Percentiles rank a stretch among this genome's conserved stretches.
These are phyloP conservation scores for Spongilla lacustris DNA, from an alignment of 37 sponge, comb jelly and placozoan genomes.

Conservation along the genomic window DNA sequence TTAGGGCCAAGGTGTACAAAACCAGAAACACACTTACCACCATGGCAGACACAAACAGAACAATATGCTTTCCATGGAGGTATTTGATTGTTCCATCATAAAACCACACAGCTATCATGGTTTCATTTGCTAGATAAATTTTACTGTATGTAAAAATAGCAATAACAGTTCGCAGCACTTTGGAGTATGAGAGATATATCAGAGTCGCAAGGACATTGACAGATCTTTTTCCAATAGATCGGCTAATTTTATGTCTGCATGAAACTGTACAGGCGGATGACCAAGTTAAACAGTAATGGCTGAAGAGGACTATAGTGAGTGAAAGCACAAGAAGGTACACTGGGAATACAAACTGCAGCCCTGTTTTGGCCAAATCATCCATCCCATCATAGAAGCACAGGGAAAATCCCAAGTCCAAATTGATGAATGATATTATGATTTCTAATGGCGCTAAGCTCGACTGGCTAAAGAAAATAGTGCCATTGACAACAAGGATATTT, in stretches of 20 bases:
- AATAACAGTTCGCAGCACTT: constrained; percentile 42
- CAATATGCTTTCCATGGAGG: no score
- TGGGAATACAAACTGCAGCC: constrained; percentile 51
- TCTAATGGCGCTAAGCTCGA: neutral
- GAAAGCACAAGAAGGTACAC: constrained; percentile 26
- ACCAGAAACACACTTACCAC: no score
- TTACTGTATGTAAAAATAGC: constrained; percentile 9
- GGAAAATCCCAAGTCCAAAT: constrained; percentile 23
- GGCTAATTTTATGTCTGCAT: neutral
- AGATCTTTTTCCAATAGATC: no score
- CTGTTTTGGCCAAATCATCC: constrained; percentile 30
- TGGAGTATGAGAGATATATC: constrained; percentile 43
- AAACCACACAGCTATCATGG: no score
- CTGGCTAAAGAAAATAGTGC: neutral
- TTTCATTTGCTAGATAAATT: no score
- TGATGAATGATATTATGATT: constrained; percentile 34
- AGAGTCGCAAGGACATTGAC: constrained; percentile 47
- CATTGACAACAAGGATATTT: constrained; percentile 19
- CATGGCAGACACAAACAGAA: no score
- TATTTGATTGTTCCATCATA: no score
- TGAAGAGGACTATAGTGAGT: constrained; percentile 5
- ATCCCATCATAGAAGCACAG: constrained; percentile 57
- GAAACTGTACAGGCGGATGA: constrained; percentile 1
- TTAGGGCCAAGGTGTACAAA: no score
- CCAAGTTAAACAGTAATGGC: neutral